Evolutionary conservation across 2,888 invertebrate genomes (phyloP).

Genomic region (Byasa hedistus): DNA sequence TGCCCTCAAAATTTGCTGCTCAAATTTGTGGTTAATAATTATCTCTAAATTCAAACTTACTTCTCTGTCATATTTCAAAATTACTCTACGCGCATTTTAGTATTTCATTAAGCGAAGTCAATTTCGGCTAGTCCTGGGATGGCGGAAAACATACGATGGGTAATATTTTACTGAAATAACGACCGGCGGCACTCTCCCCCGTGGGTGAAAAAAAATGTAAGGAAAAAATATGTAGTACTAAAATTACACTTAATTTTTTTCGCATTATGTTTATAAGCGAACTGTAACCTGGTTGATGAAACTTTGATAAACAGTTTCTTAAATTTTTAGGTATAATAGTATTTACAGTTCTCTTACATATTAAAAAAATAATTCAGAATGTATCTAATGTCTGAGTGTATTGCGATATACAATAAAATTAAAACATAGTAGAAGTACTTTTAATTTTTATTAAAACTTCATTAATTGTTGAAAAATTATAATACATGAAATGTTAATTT

Average conservation of each 20-base stretch:
- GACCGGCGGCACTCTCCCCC: conserved; percentile 48
- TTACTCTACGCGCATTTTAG: conserved; percentile 19
- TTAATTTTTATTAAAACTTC: no score
- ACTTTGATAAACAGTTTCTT: no score
- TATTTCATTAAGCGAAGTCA: conserved; percentile 60
- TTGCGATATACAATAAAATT: no score
- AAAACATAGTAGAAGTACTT: no score
- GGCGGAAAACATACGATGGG: conserved; percentile 51
- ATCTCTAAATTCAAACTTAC: not conserved
- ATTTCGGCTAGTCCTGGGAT: conserved; percentile 47
- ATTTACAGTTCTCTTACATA: no score
- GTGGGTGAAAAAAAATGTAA: conserved; percentile 53
- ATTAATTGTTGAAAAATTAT: no score
- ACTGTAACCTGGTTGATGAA: not conserved
- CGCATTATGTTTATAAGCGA: not conserved
- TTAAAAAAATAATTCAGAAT: no score
- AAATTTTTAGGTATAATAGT: no score
- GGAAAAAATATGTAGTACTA: conserved; percentile 2
- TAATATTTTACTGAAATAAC: conserved; percentile 60
- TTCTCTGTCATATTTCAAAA: conserved; percentile 20
- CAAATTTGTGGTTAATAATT: not conserved
- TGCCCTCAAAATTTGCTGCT: not conserved
- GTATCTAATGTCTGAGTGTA: no score
- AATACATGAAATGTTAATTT: not conserved
- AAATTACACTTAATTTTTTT: conserved; percentile 1